Percentiles rank a stretch among this genome's conserved stretches.
These are phyloP conservation scores for Brachypodius melanocephalos DNA, from an alignment of 2,113 vertebrate genomes.

Conservation along the genomic window DNA sequence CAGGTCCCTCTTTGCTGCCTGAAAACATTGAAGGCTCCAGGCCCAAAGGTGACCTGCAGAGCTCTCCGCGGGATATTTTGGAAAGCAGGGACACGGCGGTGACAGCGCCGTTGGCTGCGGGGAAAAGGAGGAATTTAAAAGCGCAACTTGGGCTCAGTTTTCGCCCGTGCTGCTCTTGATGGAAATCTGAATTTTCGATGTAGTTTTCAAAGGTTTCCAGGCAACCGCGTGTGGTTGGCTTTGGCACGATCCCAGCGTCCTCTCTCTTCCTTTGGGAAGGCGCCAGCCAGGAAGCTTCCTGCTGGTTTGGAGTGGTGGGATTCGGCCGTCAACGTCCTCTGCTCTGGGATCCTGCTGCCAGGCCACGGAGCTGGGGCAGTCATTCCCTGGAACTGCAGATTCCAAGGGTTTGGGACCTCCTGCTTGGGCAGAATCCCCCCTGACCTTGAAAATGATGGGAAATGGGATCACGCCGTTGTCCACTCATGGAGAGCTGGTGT, in stretches of 20 bases:
- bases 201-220: constrained; percentile 6
- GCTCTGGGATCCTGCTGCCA: fast-evolving
- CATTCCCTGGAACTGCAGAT: not conserved
- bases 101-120: not conserved
- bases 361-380: fast-evolving
- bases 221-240: not conserved
- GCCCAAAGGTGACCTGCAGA: not conserved
- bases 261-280: not conserved
- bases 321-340: not conserved
- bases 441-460: not conserved
- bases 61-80: not conserved
- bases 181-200: not conserved
- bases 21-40: not conserved
- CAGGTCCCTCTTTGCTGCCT: not conserved
- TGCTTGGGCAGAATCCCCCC: not conserved
- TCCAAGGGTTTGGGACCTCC: not conserved
- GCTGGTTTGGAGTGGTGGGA: not conserved
- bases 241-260: not conserved
- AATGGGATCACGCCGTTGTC: fast-evolving
- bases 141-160: not conserved
- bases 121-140: not conserved
- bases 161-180: not conserved
- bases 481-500: fast-evolving
- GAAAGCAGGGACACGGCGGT: fast-evolving
- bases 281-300: not conserved